Base-by-base conservation (phyloP, 2,888 invertebrate species). In the Patella caerulea region DNA sequence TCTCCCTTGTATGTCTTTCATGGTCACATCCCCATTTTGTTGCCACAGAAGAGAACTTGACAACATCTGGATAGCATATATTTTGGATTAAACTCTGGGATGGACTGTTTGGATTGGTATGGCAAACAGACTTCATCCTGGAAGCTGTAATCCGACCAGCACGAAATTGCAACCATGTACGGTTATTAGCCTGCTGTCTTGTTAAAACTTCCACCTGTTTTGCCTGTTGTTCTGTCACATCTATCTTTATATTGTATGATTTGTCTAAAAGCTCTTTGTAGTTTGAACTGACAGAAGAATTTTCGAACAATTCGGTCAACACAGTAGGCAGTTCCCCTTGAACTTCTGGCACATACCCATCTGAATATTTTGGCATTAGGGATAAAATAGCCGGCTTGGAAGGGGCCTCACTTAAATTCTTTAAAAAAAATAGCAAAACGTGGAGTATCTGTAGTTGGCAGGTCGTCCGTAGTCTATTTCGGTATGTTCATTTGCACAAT, bases 111-210 rank as follows among this genome's bases (percentile, higher is more conserved):
- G 45, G 52, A 24, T 69, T 9, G 7, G 78, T 79, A 29, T 55
- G 54, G 54, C 79, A 81, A 2, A 73, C 81, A 52, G 54, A 72
- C 56, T 80, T 75, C 79, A 80, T 76, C n/a, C 69, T 70, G 15
- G 80, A 81, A 11, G 79, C 79, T 29, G 80, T 81, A 19, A 81
- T 75, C n/a, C 80, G 55, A 4, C 81, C 81, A 34, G 77, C 71
- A 14, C 79, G 54, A 72, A 81, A 80, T 73, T 76, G 74, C 34
- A 65, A n/a, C 79, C 79, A 79, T 15, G 75, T 29, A 45, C 59
- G 71, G 14, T 29, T 78, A 15, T 72, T 65, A 14, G 83, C 17
- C 56, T 81, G 78, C 15, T 75, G 71, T 14, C 72, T n/a, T 2
- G 80, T 81, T 17, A 34, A n/a, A 7, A 74, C 45, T 72, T 79